Conservation (phyloP, 2,797 vertebrate species). For the Ptychadena robeensis region DNA sequence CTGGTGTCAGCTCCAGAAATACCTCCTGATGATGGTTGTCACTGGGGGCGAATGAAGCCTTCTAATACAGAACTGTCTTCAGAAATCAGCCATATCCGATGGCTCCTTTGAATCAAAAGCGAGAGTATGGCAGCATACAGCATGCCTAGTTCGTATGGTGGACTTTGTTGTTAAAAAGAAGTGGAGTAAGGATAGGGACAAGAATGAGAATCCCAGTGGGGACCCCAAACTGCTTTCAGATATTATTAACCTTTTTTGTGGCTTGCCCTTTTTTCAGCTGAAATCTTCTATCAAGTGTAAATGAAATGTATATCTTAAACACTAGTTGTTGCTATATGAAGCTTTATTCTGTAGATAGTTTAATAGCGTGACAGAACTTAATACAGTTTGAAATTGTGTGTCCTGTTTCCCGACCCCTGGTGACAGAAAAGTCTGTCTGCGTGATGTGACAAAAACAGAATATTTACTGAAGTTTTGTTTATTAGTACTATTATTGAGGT, state of each 20-base stretch:
- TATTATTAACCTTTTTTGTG: conserved; percentile 71
- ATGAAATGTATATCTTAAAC: conserved; percentile 33
- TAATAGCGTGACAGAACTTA: conserved; percentile 17
- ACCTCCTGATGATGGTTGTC: conserved; percentile 76
- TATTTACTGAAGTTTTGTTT: conserved; percentile 4
- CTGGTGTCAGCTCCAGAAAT: conserved; percentile 73
- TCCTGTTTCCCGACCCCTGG: conserved; percentile 11
- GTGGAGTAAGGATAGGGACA: conserved; percentile 50
- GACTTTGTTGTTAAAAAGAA: conserved; percentile 78
- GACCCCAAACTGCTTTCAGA: conserved; percentile 74
- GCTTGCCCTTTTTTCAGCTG: conserved; percentile 33
- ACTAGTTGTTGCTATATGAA: conserved; percentile 20
- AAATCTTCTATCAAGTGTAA: conserved; percentile 26
- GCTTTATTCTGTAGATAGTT: not conserved
- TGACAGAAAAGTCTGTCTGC: not conserved
- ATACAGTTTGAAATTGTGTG: conserved; percentile 28
- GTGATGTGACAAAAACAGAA: not conserved
- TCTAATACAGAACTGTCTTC: conserved; percentile 75
- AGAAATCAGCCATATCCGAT: conserved; percentile 78
- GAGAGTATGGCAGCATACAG: conserved; percentile 75
- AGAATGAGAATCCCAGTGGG: conserved; percentile 74
- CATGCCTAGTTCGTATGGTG: conserved; percentile 71
- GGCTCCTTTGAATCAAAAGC: conserved; percentile 80
- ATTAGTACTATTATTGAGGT: not conserved
- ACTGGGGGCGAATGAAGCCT: conserved; percentile 71